Evolutionary conservation across 2,113 vertebrate genomes (phyloP).

Genomic region (Hemiprocne comata): DNA sequence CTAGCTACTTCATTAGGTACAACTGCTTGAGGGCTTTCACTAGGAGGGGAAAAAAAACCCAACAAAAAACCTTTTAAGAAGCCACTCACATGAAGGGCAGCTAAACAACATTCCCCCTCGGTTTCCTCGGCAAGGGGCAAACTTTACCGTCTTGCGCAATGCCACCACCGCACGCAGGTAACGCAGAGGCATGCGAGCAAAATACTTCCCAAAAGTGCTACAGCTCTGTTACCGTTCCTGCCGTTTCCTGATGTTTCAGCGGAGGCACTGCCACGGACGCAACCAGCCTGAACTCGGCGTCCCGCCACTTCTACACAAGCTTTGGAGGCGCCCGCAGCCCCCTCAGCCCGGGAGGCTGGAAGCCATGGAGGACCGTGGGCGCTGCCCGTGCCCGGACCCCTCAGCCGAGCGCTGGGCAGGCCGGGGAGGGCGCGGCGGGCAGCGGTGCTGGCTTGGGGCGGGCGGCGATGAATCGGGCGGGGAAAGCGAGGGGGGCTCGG

Average conservation of each 20-base stretch:
- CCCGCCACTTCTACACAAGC: not conserved
- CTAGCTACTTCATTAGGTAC: rapidly evolving
- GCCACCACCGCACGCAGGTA: no score
- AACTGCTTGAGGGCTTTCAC: rapidly evolving
- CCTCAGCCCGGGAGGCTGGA: not conserved
- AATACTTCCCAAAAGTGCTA: rapidly evolving
- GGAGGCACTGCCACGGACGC: not conserved
- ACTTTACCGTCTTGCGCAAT: no score
- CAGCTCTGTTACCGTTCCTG: not conserved
- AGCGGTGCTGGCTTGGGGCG: no score
- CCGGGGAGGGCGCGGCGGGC: no score
- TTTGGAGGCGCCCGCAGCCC: rapidly evolving
- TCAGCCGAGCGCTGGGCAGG: no score
- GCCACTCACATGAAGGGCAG: rapidly evolving
- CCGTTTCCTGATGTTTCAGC: not conserved
- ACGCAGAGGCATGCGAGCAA: rapidly evolving
- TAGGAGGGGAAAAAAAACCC: no score
- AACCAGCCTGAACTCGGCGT: not conserved
- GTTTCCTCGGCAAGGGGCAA: not conserved
- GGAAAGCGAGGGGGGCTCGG: not conserved
- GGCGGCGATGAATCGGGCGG: no score
- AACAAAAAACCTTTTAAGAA: not conserved
- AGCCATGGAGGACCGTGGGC: rapidly evolving
- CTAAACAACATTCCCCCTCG: rapidly evolving
- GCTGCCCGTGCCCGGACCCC: not conserved